Evolutionary conservation across 2,888 invertebrate genomes (phyloP).

Genomic region (Oasisia sp.): DNA sequence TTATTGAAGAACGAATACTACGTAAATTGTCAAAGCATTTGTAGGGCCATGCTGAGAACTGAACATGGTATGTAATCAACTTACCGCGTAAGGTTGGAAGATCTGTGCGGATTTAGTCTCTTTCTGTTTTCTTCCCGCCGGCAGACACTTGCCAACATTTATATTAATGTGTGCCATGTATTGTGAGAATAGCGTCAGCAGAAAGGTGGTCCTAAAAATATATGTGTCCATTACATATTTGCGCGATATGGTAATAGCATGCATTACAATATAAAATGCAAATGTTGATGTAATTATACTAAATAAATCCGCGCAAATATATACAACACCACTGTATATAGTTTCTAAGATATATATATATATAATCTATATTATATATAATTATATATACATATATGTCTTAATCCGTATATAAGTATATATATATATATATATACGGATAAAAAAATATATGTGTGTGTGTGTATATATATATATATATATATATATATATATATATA

Average conservation of each 20-base stretch:
- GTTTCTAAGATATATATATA: not conserved
- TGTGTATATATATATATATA: no score
- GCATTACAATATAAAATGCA: not conserved
- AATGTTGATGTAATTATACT: not conserved
- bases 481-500: no score
- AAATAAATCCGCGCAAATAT: not conserved
- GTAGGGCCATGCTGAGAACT: not conserved
- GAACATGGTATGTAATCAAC: not conserved
- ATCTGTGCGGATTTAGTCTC: not conserved
- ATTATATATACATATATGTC: no score
- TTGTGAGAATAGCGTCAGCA: slow-evolving; percentile 8
- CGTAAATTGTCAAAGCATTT: not conserved
- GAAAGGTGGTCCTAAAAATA: not conserved
- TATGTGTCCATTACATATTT: not conserved
- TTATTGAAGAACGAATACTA: not conserved
- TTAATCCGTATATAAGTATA: no score
- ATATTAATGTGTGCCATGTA: not conserved
- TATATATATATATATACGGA: no score
- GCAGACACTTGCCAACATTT: not conserved
- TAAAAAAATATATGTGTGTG: no score
- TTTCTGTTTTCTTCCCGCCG: not conserved
- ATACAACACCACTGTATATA: not conserved
- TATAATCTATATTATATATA: not conserved
- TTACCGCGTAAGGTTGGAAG: not conserved
- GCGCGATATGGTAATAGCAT: not conserved